phyloP scores from a whole-genome alignment of 2,888 invertebrate species.

The Limnephilus auricula region DNA sequence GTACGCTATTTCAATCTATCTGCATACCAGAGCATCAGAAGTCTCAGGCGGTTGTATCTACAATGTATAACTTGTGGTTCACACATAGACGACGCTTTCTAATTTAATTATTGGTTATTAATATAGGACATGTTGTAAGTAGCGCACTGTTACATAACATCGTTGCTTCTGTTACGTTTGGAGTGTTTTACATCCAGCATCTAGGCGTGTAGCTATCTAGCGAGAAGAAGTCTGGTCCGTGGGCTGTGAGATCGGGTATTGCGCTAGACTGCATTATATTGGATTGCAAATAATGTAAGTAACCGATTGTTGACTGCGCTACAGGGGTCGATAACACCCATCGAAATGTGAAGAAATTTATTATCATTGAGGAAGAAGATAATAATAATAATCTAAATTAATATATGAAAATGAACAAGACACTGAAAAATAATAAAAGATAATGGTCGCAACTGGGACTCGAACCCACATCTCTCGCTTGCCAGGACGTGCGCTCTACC shows the following conservation, averaged over 20 bases:
- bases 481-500: too few species aligned
- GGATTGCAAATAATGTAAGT: conserved; percentile 43
- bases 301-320: conserved; percentile 4
- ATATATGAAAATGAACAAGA: too few species aligned
- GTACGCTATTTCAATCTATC: neutral
- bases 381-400: too few species aligned
- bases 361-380: too few species aligned
- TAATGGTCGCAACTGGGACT: too few species aligned
- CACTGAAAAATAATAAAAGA: too few species aligned
- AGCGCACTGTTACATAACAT: neutral
- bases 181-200: neutral
- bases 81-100: neutral
- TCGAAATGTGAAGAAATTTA: neutral
- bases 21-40: neutral
- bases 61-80: neutral
- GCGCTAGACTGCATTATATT: conserved; percentile 15
- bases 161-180: neutral
- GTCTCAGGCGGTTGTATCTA: neutral
- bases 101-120: neutral
- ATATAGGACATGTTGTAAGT: neutral
- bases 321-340: neutral
- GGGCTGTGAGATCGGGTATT: neutral
- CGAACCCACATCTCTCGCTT: too few species aligned
- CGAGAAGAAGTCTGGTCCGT: conserved; percentile 1
- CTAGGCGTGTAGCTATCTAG: neutral